Base-by-base conservation (phyloP, 1,140 invertebrate species). In the Drosophila prosaltans region DNA sequence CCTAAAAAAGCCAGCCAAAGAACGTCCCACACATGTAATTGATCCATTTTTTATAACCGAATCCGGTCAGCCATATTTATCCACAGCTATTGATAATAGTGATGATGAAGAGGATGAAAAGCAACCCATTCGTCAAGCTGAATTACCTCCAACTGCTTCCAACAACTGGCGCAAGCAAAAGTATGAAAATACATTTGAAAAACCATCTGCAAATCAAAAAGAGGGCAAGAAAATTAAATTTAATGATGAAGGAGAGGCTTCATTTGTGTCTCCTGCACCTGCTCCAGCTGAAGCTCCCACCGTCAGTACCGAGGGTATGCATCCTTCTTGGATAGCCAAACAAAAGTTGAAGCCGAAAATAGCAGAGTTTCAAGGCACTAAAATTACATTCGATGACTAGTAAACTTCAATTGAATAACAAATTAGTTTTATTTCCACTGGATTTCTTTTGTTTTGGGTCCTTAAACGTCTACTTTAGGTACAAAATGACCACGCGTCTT, bases 401-500 rank as follows among this genome's bases (percentile, higher is more conserved):
- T 36, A 36, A 36, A 36, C 32, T 30, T 30, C 4, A 36, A 36
- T 36, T 36, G 6, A 36, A 36, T 36, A 48, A 51, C 28, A 45
- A 9, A 65, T 16, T 64, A n/a, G 41, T 69, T 55, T 65, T 76
- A 64, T 77, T 30, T 28, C 36, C 21, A 28, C 62, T 68, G 66
- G 79, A 54, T 78, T 51, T 9, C 0, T 6, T 3, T 36, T 7
- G 4, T 1, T 21, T 9, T 63, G 41, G 26, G 21, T 51, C 6
- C 45, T 59, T 70, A 81, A 21, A 43, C 63, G 24, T 71, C 84
- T 39, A 92, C 71, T 77, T 94, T 93, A 30, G 93, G 93, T 43
- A 93, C 86, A 92, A 80, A 94, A 93, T 96, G 95, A 54, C 95
- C 95, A 72, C 94, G 93, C 10, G 93, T 89, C 92, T 94, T 95